phyloP scores from a whole-genome alignment of 2,888 invertebrate genomes.

The Caenorhabditis afra region DNA sequence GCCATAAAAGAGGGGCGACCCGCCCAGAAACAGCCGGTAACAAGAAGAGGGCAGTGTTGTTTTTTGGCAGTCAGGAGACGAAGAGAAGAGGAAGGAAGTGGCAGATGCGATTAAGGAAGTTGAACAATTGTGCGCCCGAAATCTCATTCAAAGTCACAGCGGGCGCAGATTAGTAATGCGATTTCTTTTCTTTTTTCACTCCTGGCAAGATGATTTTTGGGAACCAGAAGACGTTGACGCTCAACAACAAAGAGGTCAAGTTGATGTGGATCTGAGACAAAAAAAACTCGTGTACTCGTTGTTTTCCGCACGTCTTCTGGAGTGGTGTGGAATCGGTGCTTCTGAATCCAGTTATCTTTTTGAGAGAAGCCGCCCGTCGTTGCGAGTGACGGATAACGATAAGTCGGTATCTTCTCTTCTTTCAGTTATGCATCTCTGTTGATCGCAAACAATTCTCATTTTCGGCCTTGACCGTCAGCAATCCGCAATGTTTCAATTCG shows the following conservation, averaged over 20 bases:
- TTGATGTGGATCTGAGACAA: constrained; percentile 1
- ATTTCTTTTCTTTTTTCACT: constrained; percentile 25
- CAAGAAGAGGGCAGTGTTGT: constrained; percentile 25
- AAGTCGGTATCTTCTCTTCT: neutral
- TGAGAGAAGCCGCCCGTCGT: no score
- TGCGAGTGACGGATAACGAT: neutral
- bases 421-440: neutral
- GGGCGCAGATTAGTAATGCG: constrained; percentile 44
- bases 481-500: neutral
- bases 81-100: constrained; percentile 19
- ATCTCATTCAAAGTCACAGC: constrained; percentile 19
- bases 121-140: neutral
- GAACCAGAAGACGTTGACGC: neutral
- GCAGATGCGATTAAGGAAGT: constrained; percentile 30
- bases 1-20: constrained; percentile 42
- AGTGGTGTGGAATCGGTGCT: no score
- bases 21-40: constrained; percentile 34
- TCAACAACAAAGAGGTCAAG: constrained; percentile 23
- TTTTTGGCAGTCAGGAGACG: constrained; percentile 28
- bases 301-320: no score
- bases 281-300: no score
- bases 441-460: neutral
- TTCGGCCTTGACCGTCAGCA: constrained; percentile 2
- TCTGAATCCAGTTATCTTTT: no score
- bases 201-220: neutral